These are phyloP conservation scores for Columba livia DNA, from an alignment of 2,113 vertebrate genomes.

Conservation along the genomic window DNA sequence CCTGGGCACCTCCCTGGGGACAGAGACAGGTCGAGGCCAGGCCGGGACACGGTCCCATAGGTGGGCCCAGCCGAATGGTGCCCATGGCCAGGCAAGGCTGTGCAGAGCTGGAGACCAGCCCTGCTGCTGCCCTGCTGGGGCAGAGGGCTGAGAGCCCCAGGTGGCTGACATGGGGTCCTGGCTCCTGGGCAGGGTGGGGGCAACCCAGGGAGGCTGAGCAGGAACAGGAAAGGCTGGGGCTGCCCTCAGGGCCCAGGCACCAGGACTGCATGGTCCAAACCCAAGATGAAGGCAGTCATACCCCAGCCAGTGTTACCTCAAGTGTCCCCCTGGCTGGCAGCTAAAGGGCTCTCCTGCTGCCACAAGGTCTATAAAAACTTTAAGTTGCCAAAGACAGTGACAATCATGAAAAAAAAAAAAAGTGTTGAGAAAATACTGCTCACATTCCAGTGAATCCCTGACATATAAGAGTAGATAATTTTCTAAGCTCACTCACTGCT, in stretches of 20 bases:
- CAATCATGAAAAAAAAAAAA: background rate
- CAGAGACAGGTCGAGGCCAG: accelerated
- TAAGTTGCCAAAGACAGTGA: background rate
- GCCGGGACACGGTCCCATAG: accelerated
- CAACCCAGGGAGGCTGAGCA: background rate
- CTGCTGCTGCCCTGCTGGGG: accelerated
- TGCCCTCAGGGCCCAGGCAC: background rate
- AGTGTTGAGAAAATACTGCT: background rate
- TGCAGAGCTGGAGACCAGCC: background rate
- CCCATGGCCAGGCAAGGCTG: background rate
- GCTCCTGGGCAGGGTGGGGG: background rate
- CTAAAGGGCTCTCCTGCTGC: background rate
- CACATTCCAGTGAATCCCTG: background rate
- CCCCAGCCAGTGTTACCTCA: background rate
- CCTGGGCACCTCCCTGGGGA: background rate
- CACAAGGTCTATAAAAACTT: background rate
- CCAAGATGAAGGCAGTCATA: background rate
- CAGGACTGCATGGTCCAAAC: background rate
- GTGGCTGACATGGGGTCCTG: background rate
- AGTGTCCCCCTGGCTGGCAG: background rate
- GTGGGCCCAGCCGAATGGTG: accelerated
- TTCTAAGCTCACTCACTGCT: background rate
- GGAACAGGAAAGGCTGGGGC: background rate
- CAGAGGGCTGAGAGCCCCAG: too few species aligned
- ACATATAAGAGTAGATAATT: background rate